Percentiles rank a stretch among this genome's conserved stretches.
Conservation (phyloP, 1,140 invertebrate species). For the Zaprionus inermis region DNA sequence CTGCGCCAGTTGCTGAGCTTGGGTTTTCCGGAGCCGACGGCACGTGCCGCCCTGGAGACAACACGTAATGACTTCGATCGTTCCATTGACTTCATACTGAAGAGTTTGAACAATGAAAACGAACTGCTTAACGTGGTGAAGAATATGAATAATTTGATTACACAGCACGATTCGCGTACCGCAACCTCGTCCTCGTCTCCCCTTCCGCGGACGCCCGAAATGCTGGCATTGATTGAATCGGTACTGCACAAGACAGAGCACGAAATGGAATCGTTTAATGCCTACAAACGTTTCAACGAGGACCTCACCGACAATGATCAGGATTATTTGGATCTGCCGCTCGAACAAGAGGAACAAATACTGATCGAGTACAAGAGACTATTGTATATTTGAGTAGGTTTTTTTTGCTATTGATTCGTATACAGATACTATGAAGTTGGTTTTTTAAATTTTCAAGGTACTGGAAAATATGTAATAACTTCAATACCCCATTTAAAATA, state of each 20-base stretch:
- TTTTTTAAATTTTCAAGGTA: too few relatives aligned
- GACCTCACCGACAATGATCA: conserved; percentile 86
- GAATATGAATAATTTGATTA: conserved; percentile 18
- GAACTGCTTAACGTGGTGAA: conserved; percentile 45
- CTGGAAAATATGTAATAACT: too few relatives aligned
- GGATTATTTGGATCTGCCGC: conserved; percentile 87
- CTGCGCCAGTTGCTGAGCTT: conserved; percentile 85
- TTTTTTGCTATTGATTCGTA: too few relatives aligned
- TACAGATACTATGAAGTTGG: too few relatives aligned
- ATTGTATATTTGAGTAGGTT: conserved; percentile 73
- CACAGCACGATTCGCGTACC: neutral
- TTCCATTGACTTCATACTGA: conserved; percentile 86
- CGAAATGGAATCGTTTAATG: conserved; percentile 73
- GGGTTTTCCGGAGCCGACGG: conserved; percentile 86
- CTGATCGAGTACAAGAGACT: conserved; percentile 86
- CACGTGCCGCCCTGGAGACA: conserved; percentile 85
- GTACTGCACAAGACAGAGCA: conserved; percentile 47
- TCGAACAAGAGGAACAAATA: conserved; percentile 87
- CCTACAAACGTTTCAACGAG: conserved; percentile 86
- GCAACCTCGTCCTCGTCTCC: conserved; percentile 13
- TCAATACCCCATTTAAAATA: too few relatives aligned
- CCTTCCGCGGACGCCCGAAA: conserved; percentile 16
- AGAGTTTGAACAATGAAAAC: conserved; percentile 52
- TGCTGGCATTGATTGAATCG: conserved; percentile 31
- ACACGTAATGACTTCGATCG: conserved; percentile 85